These are phyloP conservation scores for Pseudoatta argentina DNA, from an alignment of 1,140 invertebrate genomes.

Conservation along the genomic window DNA sequence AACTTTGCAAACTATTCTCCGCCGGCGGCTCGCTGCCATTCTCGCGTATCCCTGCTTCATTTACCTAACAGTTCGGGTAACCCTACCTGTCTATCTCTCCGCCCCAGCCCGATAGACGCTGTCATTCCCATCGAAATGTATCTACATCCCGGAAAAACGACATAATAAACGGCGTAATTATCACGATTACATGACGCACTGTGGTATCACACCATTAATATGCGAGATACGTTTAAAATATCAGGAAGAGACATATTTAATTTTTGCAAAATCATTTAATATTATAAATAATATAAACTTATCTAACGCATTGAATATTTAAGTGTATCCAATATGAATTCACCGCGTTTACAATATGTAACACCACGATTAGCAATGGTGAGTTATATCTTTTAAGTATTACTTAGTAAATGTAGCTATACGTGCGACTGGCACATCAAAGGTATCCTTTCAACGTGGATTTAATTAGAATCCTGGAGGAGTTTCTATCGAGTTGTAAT, in stretches of 20 bases:
- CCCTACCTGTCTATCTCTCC: constrained; percentile 22
- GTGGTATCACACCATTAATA: neutral
- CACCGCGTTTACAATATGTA: neutral
- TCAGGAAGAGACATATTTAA: neutral
- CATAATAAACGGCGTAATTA: constrained; percentile 39
- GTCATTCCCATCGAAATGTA: constrained; percentile 25
- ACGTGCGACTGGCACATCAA: neutral
- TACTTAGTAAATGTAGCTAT: neutral
- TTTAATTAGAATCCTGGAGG: constrained; percentile 52
- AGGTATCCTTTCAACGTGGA: constrained; percentile 33
- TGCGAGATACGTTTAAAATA: neutral
- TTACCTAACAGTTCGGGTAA: constrained; percentile 59
- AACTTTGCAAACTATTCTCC: constrained; percentile 78
- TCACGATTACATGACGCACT: constrained; percentile 5
- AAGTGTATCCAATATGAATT: neutral
- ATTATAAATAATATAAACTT: neutral
- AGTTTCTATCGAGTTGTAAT: constrained; percentile 46
- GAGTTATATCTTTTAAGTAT: neutral
- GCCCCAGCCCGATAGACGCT: neutral
- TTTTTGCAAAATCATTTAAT: constrained; percentile 7
- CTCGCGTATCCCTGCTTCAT: constrained; percentile 60
- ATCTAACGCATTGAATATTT: neutral
- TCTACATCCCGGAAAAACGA: constrained; percentile 29
- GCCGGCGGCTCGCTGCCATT: constrained; percentile 50
- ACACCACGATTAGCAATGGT: neutral